Base-by-base conservation (phyloP, 2,797 vertebrate species). In the Graptemys geographica region DNA sequence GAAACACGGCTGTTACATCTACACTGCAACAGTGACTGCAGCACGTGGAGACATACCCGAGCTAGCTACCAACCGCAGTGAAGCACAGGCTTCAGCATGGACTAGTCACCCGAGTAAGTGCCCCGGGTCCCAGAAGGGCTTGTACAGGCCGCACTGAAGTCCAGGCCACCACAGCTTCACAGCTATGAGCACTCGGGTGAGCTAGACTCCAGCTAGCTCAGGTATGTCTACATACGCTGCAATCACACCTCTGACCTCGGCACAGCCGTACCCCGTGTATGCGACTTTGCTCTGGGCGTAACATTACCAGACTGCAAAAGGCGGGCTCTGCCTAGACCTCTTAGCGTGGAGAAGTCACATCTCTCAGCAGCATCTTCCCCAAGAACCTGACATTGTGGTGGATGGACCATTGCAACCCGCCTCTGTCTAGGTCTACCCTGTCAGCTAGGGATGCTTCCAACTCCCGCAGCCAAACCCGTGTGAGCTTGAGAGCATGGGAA, bases 191-290 rank as follows among this genome's bases (percentile, higher is more conserved):
- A 8, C 31, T 33, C 37, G 11, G 37, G 69, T 19, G 37, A 41
- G 19, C 69, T 23, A 41, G n/a, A 25, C 19, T 37, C n/a, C 41
- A 41, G 37, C 10, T n/a, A 37, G 69, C 10, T 11, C n/a, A 8
- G 21, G 19, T 37, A 13, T 62, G 11, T 62, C 9, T 72, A 19
- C n/a, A 11, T 5, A 23, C 2, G 5, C 19, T 23, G 19, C 65
- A 72, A 23, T 72, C 37, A 41, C 37, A 23, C 21, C 37, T 6
- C 69, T 6, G n/a, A 37, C 8, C n/a, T n/a, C 33, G 10, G 65
- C 8, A 2, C 33, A n/a, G 33, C 62, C 62, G 1, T 2, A 10
- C 4, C 62, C 33, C 13, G 18, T 10, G 16, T 3, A 18, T 19
- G 33, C 9, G 5, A 9, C 65, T 21, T 37, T 10, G 62, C 18